A percentile compares a stretch with the other conserved stretches of the same genome.
Conservation (phyloP, 2,113 vertebrate genomes). For the Typhlomys cinereus region DNA sequence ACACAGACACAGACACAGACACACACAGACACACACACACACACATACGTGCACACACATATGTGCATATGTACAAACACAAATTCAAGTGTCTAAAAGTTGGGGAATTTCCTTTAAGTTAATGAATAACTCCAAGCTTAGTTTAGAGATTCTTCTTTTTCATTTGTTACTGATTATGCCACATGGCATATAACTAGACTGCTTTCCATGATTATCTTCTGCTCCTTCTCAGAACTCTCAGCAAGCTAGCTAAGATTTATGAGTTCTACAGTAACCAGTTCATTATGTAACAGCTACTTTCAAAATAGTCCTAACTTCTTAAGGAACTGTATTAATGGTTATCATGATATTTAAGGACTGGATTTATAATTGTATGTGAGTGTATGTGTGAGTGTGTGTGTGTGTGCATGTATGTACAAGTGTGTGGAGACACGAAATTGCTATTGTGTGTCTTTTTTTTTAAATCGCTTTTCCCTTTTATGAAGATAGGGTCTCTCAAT, state of each 20-base stretch:
- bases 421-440: no score
- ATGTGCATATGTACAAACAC: not conserved
- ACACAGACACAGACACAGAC: not conserved
- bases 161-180: not conserved
- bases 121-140: not conserved
- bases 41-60: not conserved
- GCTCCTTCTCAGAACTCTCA: not conserved
- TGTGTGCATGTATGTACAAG: no score
- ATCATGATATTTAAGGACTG: not conserved
- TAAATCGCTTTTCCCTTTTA: no score
- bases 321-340: not conserved
- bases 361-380: no score
- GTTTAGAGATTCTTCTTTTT: not conserved
- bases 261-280: not conserved
- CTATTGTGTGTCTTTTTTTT: no score
- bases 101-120: not conserved
- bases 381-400: no score
- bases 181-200: not conserved
- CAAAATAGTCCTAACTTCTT: not conserved
- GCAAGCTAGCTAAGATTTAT: not conserved
- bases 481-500: no score
- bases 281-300: not conserved
- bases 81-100: not conserved
- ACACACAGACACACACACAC: not conserved
- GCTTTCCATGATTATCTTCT: conserved; percentile 5